Evolutionary conservation across 2,797 vertebrate species (phyloP).

Genomic region (Sebastes steindachneri): DNA sequence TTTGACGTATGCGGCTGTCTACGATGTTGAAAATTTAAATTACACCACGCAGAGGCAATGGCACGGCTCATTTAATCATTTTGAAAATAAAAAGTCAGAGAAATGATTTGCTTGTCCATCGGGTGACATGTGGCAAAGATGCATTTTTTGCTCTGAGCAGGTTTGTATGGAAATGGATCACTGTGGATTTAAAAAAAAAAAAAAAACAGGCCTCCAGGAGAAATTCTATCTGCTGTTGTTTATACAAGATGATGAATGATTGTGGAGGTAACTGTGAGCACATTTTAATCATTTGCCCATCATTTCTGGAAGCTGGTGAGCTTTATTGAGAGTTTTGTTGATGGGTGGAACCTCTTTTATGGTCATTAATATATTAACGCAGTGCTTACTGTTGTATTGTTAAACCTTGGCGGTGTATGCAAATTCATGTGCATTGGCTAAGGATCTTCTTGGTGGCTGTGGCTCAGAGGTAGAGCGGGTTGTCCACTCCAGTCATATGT

Average conservation of each 20-base stretch:
- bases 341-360: neutral
- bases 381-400: neutral
- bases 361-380: slow-evolving; percentile 2
- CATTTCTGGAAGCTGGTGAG: neutral
- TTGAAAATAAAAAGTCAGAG: slow-evolving; percentile 36
- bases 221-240: neutral
- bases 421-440: neutral
- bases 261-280: neutral
- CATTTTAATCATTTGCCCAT: slow-evolving; percentile 4
- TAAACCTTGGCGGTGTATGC: neutral
- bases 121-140: slow-evolving; percentile 21
- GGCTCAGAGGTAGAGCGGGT: no score
- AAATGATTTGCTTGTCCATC: slow-evolving; percentile 37
- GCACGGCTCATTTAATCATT: slow-evolving; percentile 38
- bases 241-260: slow-evolving; percentile 5
- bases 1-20: slow-evolving; percentile 43
- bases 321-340: slow-evolving; percentile 2
- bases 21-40: slow-evolving; percentile 33
- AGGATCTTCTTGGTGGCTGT: neutral
- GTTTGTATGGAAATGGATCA: slow-evolving; percentile 31
- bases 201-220: neutral
- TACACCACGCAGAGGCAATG: slow-evolving; percentile 26
- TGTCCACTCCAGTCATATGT: no score
- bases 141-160: neutral
- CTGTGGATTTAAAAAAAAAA: neutral